phyloP scores from a whole-genome alignment of 2,797 vertebrate species.

The Dicrostonyx torquatus region DNA sequence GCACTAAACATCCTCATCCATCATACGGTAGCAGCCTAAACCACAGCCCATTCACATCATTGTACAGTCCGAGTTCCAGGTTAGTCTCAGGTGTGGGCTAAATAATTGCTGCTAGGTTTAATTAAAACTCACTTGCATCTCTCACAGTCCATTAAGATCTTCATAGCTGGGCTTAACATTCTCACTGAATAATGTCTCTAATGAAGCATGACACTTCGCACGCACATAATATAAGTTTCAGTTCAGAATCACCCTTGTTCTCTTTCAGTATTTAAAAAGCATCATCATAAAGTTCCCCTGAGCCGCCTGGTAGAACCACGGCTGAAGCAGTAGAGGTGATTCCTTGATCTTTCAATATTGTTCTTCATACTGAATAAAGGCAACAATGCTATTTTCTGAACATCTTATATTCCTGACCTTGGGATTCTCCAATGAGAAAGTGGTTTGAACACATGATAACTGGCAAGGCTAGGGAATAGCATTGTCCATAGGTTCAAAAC shows the following conservation, averaged over 20 bases:
- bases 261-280: conserved; percentile 41
- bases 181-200: conserved; percentile 58
- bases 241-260: conserved; percentile 39
- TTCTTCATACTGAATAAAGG: conserved; percentile 15
- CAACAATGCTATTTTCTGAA: conserved; percentile 7
- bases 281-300: neutral
- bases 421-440: neutral
- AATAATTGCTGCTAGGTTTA: conserved; percentile 67
- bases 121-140: conserved; percentile 66
- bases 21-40: neutral
- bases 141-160: conserved; percentile 66
- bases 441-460: conserved; percentile 4
- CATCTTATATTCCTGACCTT: neutral
- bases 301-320: neutral
- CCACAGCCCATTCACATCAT: neutral
- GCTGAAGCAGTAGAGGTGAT: neutral
- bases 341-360: conserved; percentile 13
- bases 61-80: neutral
- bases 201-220: conserved; percentile 55
- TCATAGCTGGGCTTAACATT: conserved; percentile 64
- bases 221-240: conserved; percentile 17
- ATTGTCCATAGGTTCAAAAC: neutral
- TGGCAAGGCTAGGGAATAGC: neutral
- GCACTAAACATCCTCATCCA: neutral
- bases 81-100: conserved; percentile 56